These are phyloP conservation scores for Drosophila emarginata DNA, from an alignment of 2,888 invertebrate genomes.

Conservation along the genomic window DNA sequence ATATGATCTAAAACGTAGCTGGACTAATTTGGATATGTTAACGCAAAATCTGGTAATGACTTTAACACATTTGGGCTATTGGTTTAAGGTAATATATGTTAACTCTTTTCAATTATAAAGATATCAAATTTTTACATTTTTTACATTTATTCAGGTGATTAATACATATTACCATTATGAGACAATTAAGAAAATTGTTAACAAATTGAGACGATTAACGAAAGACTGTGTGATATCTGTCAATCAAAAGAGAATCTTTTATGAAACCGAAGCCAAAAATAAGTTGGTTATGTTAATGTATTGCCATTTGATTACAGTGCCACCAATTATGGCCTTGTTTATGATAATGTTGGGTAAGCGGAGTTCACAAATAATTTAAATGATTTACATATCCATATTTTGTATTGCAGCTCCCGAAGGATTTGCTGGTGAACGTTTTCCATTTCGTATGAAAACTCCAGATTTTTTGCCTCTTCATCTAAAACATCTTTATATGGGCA, in stretches of 20 bases:
- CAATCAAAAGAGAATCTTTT: constrained; percentile 29
- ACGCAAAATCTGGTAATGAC: constrained; percentile 41
- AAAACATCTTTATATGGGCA: constrained; percentile 50
- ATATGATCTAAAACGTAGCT: constrained; percentile 25
- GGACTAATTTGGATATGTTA: constrained; percentile 29
- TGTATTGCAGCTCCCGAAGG: constrained; percentile 44
- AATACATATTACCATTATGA: constrained; percentile 29
- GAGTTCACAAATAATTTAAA: not conserved
- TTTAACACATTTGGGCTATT: constrained; percentile 20
- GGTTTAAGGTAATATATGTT: constrained; percentile 8
- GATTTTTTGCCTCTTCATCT: constrained; percentile 38
- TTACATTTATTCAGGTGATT: constrained; percentile 1
- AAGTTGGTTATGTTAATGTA: constrained; percentile 28
- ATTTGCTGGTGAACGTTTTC: constrained; percentile 51
- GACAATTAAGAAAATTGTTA: constrained; percentile 25
- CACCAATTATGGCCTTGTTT: constrained; percentile 18
- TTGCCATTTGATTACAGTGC: constrained; percentile 18
- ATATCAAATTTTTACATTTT: not conserved
- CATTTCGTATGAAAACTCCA: constrained; percentile 52
- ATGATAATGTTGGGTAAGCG: constrained; percentile 31
- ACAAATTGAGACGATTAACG: constrained; percentile 22
- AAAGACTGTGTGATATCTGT: constrained; percentile 26
- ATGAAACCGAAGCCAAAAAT: constrained; percentile 27
- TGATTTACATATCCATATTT: not conserved
- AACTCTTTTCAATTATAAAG: not conserved